Evolutionary conservation across 1,140 invertebrate species (phyloP), one percentile per base, ranked within the genome.

Genomic region (Xylocopa sonorina): DNA sequence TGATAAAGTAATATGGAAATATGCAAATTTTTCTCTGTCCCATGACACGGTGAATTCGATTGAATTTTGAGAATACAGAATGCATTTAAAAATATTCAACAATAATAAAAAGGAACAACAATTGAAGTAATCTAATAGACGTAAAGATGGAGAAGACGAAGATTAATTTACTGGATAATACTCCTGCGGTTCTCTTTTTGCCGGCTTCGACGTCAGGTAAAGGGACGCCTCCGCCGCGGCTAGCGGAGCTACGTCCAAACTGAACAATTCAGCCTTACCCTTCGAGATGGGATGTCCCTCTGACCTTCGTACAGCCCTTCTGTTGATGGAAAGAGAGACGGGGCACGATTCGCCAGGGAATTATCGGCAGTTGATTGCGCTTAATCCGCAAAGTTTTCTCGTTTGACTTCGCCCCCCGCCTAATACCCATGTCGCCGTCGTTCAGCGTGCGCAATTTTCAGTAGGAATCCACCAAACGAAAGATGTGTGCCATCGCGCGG

Each of bases 341-440:
- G n/a, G 63, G 60, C 50, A 18, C 84, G 84, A 86, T 80, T 86
- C 84, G 71, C 72, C 60, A 27, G 81, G 63, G 77, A 86, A 86
- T 86, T 86, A 86, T 86, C 84, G 80, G 81, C 78, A 85, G 80
- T 86, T 86, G 84, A 86, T 86, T 86, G 81, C 80, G 77, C 77
- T 86, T 86, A 86, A 86, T 86, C 84, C 84, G 77, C 76, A 82
- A 86, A 86, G 83, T 86, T 86, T 86, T 85, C 77, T 83, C 84
- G 84, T 86, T 86, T 86, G 84, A 86, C 84, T 85, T 82, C 51
- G 63, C 55, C 60, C 21, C n/a, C 58, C 63, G 34, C 21, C 67
- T 74, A 79, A 68, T 57, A 67, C 57, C 51, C 5, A 21, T 43
- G 74, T 76, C 72, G 63, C 69, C 38, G 46, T 21, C 24, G 62